Percentiles rank a stretch among this genome's conserved stretches.
Evolutionary conservation across 2,888 invertebrate genomes (phyloP).

Genomic region (Callyntrura sp.): DNA sequence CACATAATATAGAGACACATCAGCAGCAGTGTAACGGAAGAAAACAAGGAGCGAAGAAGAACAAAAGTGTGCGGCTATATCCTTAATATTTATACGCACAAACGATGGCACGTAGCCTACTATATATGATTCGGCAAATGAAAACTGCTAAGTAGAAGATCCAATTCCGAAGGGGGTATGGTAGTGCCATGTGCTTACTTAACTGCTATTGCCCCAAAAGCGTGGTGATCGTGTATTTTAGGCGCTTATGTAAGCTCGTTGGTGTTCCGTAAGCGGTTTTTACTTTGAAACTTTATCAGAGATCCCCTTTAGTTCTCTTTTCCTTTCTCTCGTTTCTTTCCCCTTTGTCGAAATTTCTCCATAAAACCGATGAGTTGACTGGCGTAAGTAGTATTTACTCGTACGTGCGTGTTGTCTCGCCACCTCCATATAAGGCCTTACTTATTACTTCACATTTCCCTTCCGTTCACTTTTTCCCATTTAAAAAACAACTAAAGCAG

Average conservation of each 20-base stretch:
- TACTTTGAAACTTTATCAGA: slow-evolving; percentile 51
- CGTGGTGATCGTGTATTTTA: slow-evolving; percentile 48
- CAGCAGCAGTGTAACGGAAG: neutral
- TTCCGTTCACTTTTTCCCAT: slow-evolving; percentile 38
- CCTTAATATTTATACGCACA: neutral
- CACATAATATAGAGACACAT: neutral
- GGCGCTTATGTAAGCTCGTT: slow-evolving; percentile 14
- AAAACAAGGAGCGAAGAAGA: neutral
- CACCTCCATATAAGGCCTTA: neutral
- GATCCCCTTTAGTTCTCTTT: slow-evolving; percentile 42
- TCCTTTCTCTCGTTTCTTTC: neutral
- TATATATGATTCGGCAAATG: neutral
- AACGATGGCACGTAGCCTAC: neutral
- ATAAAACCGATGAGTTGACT: slow-evolving; percentile 52
- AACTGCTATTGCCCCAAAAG: slow-evolving; percentile 23
- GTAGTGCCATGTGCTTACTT: neutral
- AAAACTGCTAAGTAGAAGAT: slow-evolving; percentile 13
- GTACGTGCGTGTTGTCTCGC: slow-evolving; percentile 53
- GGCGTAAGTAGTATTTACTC: slow-evolving; percentile 44
- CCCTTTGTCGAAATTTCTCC: neutral
- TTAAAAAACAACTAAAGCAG: neutral
- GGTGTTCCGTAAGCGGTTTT: slow-evolving; percentile 61
- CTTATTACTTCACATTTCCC: neutral
- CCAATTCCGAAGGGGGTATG: neutral
- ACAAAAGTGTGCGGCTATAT: neutral